phyloP scores from a whole-genome alignment of 2,113 vertebrate species.

The Psammodynastes pulverulentus region DNA sequence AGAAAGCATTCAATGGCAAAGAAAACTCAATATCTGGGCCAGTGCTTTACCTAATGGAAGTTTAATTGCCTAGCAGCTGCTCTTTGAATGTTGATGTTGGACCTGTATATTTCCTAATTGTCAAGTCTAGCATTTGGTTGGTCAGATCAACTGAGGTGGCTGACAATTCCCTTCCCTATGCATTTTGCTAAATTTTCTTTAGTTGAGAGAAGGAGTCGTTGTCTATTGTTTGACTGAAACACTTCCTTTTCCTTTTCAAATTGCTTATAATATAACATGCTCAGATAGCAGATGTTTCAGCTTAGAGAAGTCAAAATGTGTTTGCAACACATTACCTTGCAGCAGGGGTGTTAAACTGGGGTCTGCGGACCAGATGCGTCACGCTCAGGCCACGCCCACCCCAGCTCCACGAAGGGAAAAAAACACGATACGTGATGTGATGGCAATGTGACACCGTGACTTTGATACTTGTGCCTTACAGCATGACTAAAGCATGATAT shows the following conservation, averaged over 20 bases:
- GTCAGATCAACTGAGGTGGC: background rate
- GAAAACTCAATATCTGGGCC: background rate
- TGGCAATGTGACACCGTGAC: accelerated
- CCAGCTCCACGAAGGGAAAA: too few species aligned
- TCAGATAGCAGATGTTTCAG: background rate
- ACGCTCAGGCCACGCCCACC: too few species aligned
- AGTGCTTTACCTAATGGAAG: background rate
- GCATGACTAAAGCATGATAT: background rate
- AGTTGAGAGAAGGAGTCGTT: background rate
- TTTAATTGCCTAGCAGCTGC: background rate
- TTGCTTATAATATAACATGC: background rate
- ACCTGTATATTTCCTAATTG: background rate
- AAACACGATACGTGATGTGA: too few species aligned
- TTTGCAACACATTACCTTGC: background rate
- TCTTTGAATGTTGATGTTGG: background rate
- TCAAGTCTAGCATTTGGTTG: background rate
- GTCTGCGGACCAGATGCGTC: too few species aligned
- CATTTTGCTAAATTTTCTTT: background rate
- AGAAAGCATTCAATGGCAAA: background rate
- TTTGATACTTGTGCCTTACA: background rate
- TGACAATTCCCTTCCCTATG: background rate
- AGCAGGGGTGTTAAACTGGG: background rate
- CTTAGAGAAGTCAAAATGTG: background rate
- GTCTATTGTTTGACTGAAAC: background rate
- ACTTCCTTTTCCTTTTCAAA: background rate